Evolutionary conservation across 2,888 invertebrate genomes (phyloP).

Genomic region (Rhynchonema sp.): DNA sequence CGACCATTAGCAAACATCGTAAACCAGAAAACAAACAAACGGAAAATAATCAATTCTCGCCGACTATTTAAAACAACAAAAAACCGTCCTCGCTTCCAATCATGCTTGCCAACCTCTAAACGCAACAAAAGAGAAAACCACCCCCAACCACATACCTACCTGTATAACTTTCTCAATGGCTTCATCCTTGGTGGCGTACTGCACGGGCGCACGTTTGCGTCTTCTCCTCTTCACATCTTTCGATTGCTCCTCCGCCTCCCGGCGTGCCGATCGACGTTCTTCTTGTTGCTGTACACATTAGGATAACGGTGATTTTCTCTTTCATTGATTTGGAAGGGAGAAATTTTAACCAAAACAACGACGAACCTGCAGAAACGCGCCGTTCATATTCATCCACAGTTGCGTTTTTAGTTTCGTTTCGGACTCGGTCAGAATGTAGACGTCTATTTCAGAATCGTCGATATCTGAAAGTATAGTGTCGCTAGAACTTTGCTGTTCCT

Average conservation of each 20-base stretch:
- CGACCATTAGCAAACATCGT: too few relatives aligned
- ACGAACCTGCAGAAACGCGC: slow-evolving; percentile 54
- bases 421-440: slow-evolving; percentile 20
- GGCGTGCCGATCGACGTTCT: neutral
- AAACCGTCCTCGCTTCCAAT: too few relatives aligned
- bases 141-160: slow-evolving; percentile 10
- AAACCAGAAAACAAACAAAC: too few relatives aligned
- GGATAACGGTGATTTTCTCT: slow-evolving; percentile 25
- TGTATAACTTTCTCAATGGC: slow-evolving; percentile 88
- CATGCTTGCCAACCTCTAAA: too few relatives aligned
- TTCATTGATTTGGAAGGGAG: too few relatives aligned
- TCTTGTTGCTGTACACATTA: neutral
- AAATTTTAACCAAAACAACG: too few relatives aligned
- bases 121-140: too few relatives aligned
- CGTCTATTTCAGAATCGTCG: slow-evolving; percentile 73
- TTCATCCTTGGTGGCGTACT: slow-evolving; percentile 45
- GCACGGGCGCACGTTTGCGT: slow-evolving; percentile 19
- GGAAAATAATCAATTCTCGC: too few relatives aligned
- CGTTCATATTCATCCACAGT: slow-evolving; percentile 71
- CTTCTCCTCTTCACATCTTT: slow-evolving; percentile 19
- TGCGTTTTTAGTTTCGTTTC: slow-evolving; percentile 60
- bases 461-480: slow-evolving; percentile 34
- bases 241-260: slow-evolving; percentile 27
- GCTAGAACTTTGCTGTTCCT: too few relatives aligned
- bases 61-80: too few relatives aligned